These are phyloP conservation scores for Polyommatus icarus DNA, from an alignment of 2,888 invertebrate genomes.

Conservation along the genomic window DNA sequence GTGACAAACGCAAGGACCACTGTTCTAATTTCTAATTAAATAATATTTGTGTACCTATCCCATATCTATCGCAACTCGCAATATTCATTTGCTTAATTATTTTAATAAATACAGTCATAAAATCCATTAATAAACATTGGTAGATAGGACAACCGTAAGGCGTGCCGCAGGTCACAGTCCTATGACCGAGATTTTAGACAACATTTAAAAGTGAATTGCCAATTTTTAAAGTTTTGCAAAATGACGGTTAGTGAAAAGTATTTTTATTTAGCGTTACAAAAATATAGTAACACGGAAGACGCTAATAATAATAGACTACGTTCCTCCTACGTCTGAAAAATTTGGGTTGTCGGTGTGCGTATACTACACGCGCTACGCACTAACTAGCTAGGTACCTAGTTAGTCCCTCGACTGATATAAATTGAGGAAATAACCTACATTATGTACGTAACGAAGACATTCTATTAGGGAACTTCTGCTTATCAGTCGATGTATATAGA, in stretches of 20 bases:
- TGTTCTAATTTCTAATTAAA: not conserved
- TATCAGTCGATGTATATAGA: not conserved
- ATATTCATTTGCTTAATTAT: not conserved
- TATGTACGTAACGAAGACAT: not conserved
- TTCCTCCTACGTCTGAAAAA: not conserved
- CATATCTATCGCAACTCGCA: not conserved
- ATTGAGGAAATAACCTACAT: slow-evolving; percentile 9
- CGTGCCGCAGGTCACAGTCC: not conserved
- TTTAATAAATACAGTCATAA: not conserved
- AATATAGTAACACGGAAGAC: not conserved
- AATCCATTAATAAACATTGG: not conserved
- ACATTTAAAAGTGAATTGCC: not conserved
- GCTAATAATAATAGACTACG: not conserved
- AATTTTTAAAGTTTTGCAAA: not conserved
- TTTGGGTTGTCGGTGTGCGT: not conserved
- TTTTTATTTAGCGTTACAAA: not conserved
- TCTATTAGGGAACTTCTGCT: not conserved
- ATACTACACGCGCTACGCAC: not conserved
- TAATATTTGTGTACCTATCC: not conserved
- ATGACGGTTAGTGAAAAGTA: not conserved
- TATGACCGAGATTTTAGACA: not conserved
- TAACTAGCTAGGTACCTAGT: not conserved
- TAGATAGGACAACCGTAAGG: not conserved
- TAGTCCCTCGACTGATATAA: not conserved
- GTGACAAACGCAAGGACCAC: not conserved